phyloP scores from a whole-genome alignment of 2,888 invertebrate species.

The Disparrhopalites patrizii region DNA sequence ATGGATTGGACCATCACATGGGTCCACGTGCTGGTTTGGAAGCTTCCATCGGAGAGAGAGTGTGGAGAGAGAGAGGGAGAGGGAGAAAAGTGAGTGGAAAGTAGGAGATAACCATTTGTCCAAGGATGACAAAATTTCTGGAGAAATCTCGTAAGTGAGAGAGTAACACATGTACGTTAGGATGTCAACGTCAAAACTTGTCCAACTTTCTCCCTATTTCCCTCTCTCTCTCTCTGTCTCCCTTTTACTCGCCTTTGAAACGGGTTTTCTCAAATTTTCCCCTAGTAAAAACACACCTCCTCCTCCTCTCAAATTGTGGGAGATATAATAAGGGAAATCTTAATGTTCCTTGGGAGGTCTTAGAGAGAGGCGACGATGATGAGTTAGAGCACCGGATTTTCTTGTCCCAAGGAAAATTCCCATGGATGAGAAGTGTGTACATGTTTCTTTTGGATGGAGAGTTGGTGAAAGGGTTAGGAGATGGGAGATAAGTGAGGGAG shows the following conservation, averaged over 20 bases:
- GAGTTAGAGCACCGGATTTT: neutral
- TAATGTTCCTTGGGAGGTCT: no score
- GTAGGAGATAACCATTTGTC: conserved; percentile 1
- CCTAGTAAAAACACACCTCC: no score
- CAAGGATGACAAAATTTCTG: neutral
- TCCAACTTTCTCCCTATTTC: neutral
- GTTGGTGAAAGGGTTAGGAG: no score
- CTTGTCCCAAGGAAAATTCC: neutral
- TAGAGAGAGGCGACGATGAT: no score
- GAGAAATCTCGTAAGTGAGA: neutral
- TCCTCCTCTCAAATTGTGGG: no score
- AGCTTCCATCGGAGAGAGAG: no score
- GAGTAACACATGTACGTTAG: neutral
- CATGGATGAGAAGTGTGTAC: neutral
- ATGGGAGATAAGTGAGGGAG: no score
- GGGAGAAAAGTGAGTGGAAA: neutral
- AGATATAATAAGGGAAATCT: neutral
- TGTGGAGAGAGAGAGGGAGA: neutral
- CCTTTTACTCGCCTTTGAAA: neutral
- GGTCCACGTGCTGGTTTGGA: no score
- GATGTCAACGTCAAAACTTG: conserved; percentile 1
- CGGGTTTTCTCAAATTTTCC: no score
- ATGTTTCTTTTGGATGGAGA: neutral
- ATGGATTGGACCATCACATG: no score
- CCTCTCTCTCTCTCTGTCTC: neutral